phyloP scores from a whole-genome alignment of 2,797 vertebrate genomes.

The Cyclopterus lumpus region DNA sequence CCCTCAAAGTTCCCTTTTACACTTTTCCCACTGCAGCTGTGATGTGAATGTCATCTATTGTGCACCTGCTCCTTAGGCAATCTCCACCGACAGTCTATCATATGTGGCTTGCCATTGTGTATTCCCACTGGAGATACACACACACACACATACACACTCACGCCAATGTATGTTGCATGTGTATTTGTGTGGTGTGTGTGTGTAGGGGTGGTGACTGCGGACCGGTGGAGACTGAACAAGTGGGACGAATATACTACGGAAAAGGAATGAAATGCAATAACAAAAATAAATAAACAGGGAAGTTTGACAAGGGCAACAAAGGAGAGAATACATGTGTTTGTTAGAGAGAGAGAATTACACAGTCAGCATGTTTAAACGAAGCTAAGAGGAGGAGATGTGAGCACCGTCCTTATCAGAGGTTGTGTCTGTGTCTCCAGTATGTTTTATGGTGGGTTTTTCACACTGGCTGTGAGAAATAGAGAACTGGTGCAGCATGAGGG shows the following conservation, averaged over 20 bases:
- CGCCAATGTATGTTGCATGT: slow-evolving; percentile 25
- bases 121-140: slow-evolving; percentile 34
- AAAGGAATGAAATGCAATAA: slow-evolving; percentile 6
- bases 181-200: slow-evolving; percentile 1
- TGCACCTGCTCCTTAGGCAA: slow-evolving; percentile 52
- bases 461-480: slow-evolving; percentile 50
- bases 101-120: slow-evolving; percentile 34
- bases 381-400: slow-evolving; percentile 25
- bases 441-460: slow-evolving; percentile 40
- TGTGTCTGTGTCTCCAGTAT: slow-evolving; percentile 30
- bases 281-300: not conserved
- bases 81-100: slow-evolving; percentile 40
- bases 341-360: not conserved
- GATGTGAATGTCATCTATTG: slow-evolving; percentile 49
- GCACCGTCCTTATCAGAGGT: slow-evolving; percentile 38
- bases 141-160: not conserved
- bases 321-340: not conserved
- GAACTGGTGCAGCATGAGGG: slow-evolving; percentile 47
- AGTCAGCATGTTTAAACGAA: slow-evolving; percentile 10
- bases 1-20: not conserved
- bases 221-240: slow-evolving; percentile 20
- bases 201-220: not conserved
- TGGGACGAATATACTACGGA: slow-evolving; percentile 38
- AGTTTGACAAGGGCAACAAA: slow-evolving; percentile 7
- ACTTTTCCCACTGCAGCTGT: slow-evolving; percentile 21